Conservation (phyloP, 1,140 invertebrate species). For the Pentalonia nigronervosa region DNA sequence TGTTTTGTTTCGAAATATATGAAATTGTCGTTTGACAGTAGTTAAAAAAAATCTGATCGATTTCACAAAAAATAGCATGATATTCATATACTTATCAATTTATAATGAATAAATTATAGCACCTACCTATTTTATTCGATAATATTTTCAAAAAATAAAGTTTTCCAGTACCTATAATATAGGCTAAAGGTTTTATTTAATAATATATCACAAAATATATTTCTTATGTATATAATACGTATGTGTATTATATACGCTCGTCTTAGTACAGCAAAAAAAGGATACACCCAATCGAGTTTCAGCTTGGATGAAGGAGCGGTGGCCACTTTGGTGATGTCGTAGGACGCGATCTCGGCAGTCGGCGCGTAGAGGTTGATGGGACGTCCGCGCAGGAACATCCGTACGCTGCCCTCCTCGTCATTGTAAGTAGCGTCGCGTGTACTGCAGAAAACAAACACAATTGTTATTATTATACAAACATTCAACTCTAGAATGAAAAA, state of each 20-base stretch:
- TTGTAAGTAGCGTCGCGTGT: constrained; percentile 79
- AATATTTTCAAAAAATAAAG: neutral
- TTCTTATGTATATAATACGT: neutral
- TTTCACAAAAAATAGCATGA: too few relatives aligned
- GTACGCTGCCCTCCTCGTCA: constrained; percentile 79
- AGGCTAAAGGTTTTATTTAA: neutral
- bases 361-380: constrained; percentile 82
- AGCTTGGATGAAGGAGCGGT: constrained; percentile 81
- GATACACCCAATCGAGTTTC: constrained; percentile 89
- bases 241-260: neutral
- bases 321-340: constrained; percentile 80
- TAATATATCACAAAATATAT: neutral
- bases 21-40: neutral
- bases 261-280: constrained; percentile 59
- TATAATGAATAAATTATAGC: too few relatives aligned
- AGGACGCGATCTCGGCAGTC: constrained; percentile 70
- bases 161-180: neutral
- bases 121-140: neutral
- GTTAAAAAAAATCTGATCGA: too few relatives aligned
- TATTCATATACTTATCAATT: too few relatives aligned
- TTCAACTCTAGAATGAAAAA: neutral
- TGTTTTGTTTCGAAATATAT: neutral
- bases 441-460: constrained; percentile 65
- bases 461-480: neutral
- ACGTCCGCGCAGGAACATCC: constrained; percentile 84